Conservation (phyloP, 2,888 invertebrate genomes). For the Caenorhabditis afra region DNA sequence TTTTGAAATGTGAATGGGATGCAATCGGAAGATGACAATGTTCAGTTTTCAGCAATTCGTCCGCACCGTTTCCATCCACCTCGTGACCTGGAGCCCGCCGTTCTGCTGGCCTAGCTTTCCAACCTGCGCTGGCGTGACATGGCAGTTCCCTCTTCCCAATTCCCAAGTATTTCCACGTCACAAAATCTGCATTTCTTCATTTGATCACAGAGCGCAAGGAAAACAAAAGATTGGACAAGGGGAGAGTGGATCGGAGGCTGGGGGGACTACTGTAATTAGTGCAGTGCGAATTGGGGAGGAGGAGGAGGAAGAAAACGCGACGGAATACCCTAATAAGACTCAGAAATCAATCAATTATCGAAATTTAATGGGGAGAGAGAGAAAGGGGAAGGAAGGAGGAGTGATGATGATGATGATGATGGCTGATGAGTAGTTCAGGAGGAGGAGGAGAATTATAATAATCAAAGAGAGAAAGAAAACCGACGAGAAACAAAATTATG, state of each 20-base stretch:
- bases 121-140: too few species aligned
- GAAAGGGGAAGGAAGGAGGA: slow-evolving; percentile 4
- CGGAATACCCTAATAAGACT: slow-evolving; percentile 12
- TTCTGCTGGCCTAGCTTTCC: too few species aligned
- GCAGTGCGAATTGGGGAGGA: not conserved
- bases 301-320: slow-evolving; percentile 5
- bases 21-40: too few species aligned
- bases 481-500: not conserved
- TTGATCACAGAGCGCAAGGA: slow-evolving; percentile 57
- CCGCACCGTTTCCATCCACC: too few species aligned
- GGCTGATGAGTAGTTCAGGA: slow-evolving; percentile 25
- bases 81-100: too few species aligned
- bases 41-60: too few species aligned
- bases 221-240: slow-evolving; percentile 47
- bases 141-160: too few species aligned
- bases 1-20: too few species aligned
- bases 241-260: slow-evolving; percentile 14
- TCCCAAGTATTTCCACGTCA: too few species aligned
- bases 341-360: slow-evolving; percentile 6
- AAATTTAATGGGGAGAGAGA: not conserved
- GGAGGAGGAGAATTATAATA: not conserved
- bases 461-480: not conserved
- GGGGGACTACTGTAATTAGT: slow-evolving; percentile 39
- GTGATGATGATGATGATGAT: slow-evolving; percentile 6
- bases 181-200: slow-evolving; percentile 51